Conservation (phyloP, 2,113 vertebrate species). For the Dicrurus megarhynchus region DNA sequence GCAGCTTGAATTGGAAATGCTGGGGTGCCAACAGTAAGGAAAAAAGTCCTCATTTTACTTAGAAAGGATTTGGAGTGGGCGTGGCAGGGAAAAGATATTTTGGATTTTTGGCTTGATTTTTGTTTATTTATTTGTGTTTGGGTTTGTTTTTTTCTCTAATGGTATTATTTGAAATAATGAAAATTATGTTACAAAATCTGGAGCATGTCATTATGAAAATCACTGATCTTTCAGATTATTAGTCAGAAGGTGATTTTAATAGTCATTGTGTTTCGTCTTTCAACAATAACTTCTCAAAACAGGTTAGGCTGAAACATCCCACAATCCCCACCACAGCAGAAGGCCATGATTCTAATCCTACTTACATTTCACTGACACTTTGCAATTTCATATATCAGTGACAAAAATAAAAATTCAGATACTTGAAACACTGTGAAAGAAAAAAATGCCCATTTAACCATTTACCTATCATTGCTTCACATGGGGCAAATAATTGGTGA, state of each 20-base stretch:
- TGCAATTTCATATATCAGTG: background rate
- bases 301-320: background rate
- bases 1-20: background rate
- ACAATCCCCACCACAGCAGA: fast-evolving
- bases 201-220: background rate
- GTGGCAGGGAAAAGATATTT: background rate
- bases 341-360: background rate
- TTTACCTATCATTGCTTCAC: background rate
- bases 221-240: background rate
- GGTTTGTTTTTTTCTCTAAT: background rate
- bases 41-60: background rate
- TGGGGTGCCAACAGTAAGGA: background rate
- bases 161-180: background rate
- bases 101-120: background rate
- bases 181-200: background rate
- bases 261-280: background rate
- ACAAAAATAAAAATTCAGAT: background rate
- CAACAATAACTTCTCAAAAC: background rate
- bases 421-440: background rate
- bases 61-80: background rate
- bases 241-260: background rate
- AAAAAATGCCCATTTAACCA: background rate
- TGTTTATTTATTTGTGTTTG: background rate
- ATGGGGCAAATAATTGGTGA: background rate
- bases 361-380: background rate